Evolutionary conservation across 1,140 invertebrate genomes (phyloP), one percentile per base, ranked within the genome.

Genomic region (Choristoneura fumiferana): DNA sequence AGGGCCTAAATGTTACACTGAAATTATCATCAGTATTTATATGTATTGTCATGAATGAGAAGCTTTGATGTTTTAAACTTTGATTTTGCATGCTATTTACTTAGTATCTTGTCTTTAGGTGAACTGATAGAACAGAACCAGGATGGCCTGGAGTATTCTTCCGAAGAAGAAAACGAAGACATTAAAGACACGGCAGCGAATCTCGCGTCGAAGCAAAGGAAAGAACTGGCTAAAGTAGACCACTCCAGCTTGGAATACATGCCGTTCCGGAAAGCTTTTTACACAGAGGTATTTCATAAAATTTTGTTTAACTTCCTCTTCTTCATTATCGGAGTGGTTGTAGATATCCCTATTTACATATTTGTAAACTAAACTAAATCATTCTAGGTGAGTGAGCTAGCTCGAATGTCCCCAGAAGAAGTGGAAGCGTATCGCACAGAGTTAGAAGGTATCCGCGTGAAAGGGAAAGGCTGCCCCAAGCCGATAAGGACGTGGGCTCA

Each of bases 401-500:
- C 95, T 4, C 94, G 94, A 76, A 98, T 99, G 98, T 96, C 96
- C 0, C 74, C 92, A 54, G 95, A 97, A 87, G 97, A 97, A 79
- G 95, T 97, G 0, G 96, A 97, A 62, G 91, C 92, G 0, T 97
- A 98, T 71, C 94, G 96, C 71, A 92, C 93, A 69, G 95, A 96
- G 69, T 72, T 96, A n/a, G 96, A 97, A 89, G 95, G 95, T 1
- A 95, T 96, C 49, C 90, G 94, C 45, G 95, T 97, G 0, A 96
- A 96, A 84, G 95, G 95, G 56, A 94, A 94, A 71, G 95, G 95
- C 10, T 98, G 96, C 78, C 98, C 98, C 0, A 98, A 97, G 76
- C 98, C 98, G 0, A 97, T 99, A 10, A 97, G 94, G 89, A 95
- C 95, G 0, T 99, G 99, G 99, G 98, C 99, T 0, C 99, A 99